Evolutionary conservation across 2,797 vertebrate genomes (phyloP), one percentile per base, ranked within the genome.

Genomic region (Tachyglossus aculeatus): DNA sequence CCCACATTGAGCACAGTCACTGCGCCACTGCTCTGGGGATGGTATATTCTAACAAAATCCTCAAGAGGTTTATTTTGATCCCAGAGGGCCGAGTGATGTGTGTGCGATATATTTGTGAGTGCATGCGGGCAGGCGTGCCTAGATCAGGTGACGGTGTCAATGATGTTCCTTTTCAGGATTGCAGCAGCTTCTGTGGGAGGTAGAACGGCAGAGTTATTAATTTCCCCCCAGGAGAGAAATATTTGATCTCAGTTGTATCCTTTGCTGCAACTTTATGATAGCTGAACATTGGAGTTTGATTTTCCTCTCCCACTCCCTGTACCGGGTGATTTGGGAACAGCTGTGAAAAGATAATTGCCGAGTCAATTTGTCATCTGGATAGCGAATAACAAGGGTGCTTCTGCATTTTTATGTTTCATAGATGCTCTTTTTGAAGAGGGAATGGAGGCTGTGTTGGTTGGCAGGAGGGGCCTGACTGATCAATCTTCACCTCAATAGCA

Each of bases 91-190:
- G 12, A 44, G 44, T 60, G 5, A 29, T 67, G 59, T 78, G 83
- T 63, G 15, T 40, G 72, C 41, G 60, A 55, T 41, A 45, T 4
- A 58, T 21, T 38, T 63, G 18, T 47, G 22, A 54, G 2, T 86
- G 38, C 71, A 22, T 33, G n/a, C 60, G 38, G n/a, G n/a, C n/a
- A n/a, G n/a, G n/a, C 50, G 7, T 39, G 34, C 11, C 24, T 54
- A 72, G 19, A 24, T 70, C 67, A 45, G 19, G 2, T 53, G 37
- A 56, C 19, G 19, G 31, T 61, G 40, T 62, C 56, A 75, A 33
- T 60, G 67, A 52, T 41, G 63, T 51, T 32, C 10, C 84, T 36
- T 78, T 69, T 77, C 57, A 54, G 54, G 57, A 55, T 45, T 82
- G 4, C 1, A 13, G 52, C 75, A 64, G 6, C 36, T 83, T 77